phyloP scores from a whole-genome alignment of 2,797 vertebrate genomes.

The Pangasius larnaudii region DNA sequence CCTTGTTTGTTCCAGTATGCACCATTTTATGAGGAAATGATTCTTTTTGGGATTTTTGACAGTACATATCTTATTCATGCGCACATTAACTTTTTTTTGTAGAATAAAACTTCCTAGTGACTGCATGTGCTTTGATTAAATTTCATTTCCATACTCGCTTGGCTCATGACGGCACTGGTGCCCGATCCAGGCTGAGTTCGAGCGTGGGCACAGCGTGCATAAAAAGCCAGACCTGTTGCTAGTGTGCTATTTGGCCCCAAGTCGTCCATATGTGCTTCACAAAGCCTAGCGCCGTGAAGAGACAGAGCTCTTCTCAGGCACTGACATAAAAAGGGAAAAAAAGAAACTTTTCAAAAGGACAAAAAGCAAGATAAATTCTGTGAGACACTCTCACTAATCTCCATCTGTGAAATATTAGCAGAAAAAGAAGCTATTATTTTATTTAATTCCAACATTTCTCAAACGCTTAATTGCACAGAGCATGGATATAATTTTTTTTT shows the following conservation, averaged over 20 bases:
- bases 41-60: neutral
- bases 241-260: constrained; percentile 54
- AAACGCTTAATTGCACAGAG: neutral
- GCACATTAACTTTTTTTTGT: neutral
- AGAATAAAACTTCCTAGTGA: neutral
- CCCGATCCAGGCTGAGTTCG: neutral
- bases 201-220: constrained; percentile 46
- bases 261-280: constrained; percentile 57
- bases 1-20: neutral
- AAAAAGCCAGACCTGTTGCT: constrained; percentile 51
- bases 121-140: constrained; percentile 1
- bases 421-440: neutral
- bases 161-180: neutral
- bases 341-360: neutral
- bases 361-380: constrained; percentile 46
- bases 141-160: neutral
- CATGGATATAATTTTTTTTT: neutral
- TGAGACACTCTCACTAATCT: neutral
- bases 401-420: constrained; percentile 2
- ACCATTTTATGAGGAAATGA: neutral
- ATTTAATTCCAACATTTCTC: neutral
- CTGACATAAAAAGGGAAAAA: constrained; percentile 40
- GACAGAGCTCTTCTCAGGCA: constrained; percentile 38
- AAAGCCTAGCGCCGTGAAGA: constrained; percentile 53
- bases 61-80: neutral